These are phyloP conservation scores for Cryptophagus acutangulus DNA, from an alignment of 2,888 invertebrate species.

Conservation along the genomic window DNA sequence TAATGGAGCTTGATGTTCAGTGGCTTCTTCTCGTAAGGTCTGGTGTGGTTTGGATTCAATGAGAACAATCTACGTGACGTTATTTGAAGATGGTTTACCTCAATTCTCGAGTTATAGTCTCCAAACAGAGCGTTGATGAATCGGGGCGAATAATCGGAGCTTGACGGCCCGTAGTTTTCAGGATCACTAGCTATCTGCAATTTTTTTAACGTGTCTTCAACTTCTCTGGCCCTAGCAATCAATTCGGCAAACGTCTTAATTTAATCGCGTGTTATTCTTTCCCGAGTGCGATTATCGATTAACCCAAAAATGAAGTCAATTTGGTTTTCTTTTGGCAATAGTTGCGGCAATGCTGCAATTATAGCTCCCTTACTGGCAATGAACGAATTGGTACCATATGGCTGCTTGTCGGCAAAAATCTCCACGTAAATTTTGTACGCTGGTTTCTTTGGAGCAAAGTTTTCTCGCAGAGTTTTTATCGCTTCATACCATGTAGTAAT, in stretches of 20 bases:
- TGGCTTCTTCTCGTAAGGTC: too few species aligned
- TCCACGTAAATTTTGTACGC: conserved; percentile 21
- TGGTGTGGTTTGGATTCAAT: too few species aligned
- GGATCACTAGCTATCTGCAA: too few species aligned
- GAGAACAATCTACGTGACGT: too few species aligned
- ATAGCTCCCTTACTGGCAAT: conserved; percentile 20
- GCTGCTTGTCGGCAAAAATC: conserved; percentile 18
- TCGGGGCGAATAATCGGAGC: too few species aligned
- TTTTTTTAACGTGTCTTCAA: too few species aligned
- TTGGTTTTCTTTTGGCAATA: conserved; percentile 21
- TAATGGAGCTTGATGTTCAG: too few species aligned
- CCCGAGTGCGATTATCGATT: conserved; percentile 3
- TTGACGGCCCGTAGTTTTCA: too few species aligned
- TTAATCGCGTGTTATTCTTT: conserved; percentile 6
- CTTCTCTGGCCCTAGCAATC: conserved; percentile 6
- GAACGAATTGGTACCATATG: conserved; percentile 19
- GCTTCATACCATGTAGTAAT: conserved; percentile 22
- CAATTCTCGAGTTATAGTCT: too few species aligned
- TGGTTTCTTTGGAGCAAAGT: conserved; percentile 20
- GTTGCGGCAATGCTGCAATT: too few species aligned
- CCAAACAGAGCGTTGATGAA: too few species aligned
- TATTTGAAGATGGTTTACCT: too few species aligned
- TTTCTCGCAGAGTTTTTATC: conserved; percentile 11
- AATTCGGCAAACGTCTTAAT: conserved; percentile 9
- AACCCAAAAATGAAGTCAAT: conserved; percentile 23